Percentiles rank a stretch among this genome's conserved stretches.
Evolutionary conservation across 1,140 invertebrate genomes (phyloP).

Genomic region (Drosophila prosaltans): DNA sequence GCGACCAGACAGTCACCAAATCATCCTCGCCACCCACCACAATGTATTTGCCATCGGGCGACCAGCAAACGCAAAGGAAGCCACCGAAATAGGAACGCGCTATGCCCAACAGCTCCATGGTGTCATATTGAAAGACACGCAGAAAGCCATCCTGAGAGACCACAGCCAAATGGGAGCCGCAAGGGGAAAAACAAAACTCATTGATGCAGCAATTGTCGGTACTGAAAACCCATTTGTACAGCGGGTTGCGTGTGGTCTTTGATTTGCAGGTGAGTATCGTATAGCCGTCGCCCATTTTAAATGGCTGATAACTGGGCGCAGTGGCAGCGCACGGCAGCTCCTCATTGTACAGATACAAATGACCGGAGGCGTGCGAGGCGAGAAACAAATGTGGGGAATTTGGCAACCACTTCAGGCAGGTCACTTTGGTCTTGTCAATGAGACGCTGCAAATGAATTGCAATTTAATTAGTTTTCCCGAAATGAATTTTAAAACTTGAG

Average conservation of each 20-base stretch:
- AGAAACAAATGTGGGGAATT: conserved; percentile 96
- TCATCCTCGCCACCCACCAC: conserved; percentile 99
- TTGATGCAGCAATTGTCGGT: conserved; percentile 93
- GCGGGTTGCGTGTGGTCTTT: conserved; percentile 97
- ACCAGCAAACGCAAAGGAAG: conserved; percentile 98
- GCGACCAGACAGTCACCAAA: conserved; percentile 98
- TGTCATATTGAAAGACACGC: conserved; percentile 98
- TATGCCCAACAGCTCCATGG: conserved; percentile 96
- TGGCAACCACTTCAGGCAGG: conserved; percentile 99
- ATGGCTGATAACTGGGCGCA: conserved; percentile 95
- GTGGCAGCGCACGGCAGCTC: conserved; percentile 94
- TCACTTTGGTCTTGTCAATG: conserved; percentile 99
- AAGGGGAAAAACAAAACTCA: conserved; percentile 98
- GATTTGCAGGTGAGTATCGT: conserved; percentile 98
- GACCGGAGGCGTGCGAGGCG: conserved; percentile 97
- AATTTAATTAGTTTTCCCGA: too few relatives aligned
- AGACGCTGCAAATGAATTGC: conserved; percentile 87
- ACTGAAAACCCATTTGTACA: conserved; percentile 94
- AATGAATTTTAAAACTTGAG: neutral
- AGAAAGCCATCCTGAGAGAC: conserved; percentile 98
- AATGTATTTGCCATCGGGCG: conserved; percentile 97
- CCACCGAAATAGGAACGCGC: conserved; percentile 99
- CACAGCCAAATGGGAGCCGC: conserved; percentile 94
- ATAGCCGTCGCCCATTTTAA: conserved; percentile 97
- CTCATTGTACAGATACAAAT: conserved; percentile 98